phyloP scores from a whole-genome alignment of 2,113 vertebrate genomes.

The Piprites chloris region DNA sequence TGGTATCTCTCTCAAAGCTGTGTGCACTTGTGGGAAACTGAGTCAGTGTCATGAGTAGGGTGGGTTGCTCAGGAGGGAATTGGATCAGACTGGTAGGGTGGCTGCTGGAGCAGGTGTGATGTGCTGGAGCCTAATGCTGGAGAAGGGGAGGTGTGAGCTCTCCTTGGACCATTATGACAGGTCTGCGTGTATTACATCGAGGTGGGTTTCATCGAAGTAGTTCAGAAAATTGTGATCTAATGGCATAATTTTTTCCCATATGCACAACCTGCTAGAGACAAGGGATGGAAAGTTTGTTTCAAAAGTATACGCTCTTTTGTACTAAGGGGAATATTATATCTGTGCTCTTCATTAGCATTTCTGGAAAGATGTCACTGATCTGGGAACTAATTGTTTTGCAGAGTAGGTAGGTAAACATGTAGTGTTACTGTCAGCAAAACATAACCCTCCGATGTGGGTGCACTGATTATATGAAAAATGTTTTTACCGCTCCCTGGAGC shows the following conservation, averaged over 20 bases:
- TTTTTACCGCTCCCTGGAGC: slow-evolving; percentile 30
- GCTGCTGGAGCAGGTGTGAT: background rate
- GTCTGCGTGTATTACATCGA: background rate
- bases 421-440: background rate
- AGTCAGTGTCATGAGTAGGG: background rate
- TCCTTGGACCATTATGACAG: background rate
- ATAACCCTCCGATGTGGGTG: background rate
- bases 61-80: background rate
- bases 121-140: background rate
- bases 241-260: rapidly evolving
- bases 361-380: background rate
- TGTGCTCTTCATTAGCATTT: background rate
- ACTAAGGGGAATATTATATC: background rate
- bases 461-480: slow-evolving; percentile 35
- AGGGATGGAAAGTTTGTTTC: background rate
- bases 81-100: background rate
- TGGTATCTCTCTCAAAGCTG: background rate
- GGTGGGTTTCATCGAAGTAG: background rate
- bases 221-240: background rate
- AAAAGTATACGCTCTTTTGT: background rate
- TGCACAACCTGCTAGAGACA: background rate
- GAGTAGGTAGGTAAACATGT: background rate
- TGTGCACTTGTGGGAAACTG: background rate
- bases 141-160: background rate
- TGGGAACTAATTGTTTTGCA: background rate